Conservation (phyloP, 2,113 vertebrate genomes). For the Pseudorhombus dupliciocellatus region DNA sequence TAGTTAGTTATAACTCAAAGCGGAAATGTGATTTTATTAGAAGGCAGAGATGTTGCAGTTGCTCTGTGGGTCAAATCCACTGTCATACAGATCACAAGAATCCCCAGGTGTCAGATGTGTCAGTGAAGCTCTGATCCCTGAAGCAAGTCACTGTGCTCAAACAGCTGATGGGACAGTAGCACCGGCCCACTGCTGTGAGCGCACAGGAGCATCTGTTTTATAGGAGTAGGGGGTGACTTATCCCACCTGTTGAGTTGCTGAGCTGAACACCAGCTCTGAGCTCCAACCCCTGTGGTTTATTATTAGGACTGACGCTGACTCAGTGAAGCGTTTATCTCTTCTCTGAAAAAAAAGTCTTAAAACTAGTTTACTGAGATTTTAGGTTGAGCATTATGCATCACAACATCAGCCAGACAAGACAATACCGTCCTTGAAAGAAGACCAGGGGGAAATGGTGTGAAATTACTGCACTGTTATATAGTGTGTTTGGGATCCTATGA, state of each 20-base stretch:
- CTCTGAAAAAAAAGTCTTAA: too few species aligned
- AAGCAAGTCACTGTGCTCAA: slow-evolving; percentile 12
- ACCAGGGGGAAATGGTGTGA: too few species aligned
- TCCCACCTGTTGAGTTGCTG: slow-evolving; percentile 11
- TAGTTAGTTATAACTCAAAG: neutral
- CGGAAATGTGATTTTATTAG: neutral
- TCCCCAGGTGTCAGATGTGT: slow-evolving; percentile 37
- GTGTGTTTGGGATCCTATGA: too few species aligned
- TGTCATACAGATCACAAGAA: too few species aligned
- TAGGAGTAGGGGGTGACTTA: neutral
- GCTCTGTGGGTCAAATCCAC: neutral
- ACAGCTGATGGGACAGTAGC: slow-evolving; percentile 47
- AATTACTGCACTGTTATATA: too few species aligned
- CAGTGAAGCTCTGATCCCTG: slow-evolving; percentile 33
- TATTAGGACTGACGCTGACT: neutral
- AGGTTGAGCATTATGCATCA: too few species aligned
- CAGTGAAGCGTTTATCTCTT: neutral
- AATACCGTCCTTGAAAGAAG: too few species aligned
- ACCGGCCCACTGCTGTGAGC: neutral
- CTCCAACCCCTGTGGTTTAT: neutral
- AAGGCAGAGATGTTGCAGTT: neutral
- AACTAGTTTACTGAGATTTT: too few species aligned
- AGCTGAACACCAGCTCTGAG: neutral
- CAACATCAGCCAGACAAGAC: too few species aligned
- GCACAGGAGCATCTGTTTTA: slow-evolving; percentile 19